Conservation (phyloP, 2,888 invertebrate genomes). For the Pandemis heparana region DNA sequence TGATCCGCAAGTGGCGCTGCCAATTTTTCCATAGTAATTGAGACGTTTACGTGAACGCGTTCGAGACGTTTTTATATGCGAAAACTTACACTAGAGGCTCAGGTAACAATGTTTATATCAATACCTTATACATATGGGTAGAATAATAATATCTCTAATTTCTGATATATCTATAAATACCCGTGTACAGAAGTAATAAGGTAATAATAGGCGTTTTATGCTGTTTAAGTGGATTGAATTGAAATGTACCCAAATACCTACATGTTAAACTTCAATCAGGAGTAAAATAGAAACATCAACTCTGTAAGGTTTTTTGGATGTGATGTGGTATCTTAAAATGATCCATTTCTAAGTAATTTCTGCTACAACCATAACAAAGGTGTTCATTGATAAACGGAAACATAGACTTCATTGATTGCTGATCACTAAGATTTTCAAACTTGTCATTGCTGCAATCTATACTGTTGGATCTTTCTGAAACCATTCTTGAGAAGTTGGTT, state of each 20-base stretch:
- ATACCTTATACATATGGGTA: too few species aligned
- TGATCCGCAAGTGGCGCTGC: too few species aligned
- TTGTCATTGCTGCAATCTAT: slow-evolving; percentile 42
- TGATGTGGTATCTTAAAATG: slow-evolving; percentile 49
- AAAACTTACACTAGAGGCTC: too few species aligned
- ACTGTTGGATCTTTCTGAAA: slow-evolving; percentile 57
- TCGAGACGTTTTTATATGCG: too few species aligned
- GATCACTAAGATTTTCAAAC: slow-evolving; percentile 39
- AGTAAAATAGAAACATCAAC: slow-evolving; percentile 20
- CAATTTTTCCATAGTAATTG: too few species aligned
- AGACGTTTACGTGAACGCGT: too few species aligned
- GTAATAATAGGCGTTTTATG: too few species aligned
- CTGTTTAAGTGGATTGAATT: too few species aligned
- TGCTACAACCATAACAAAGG: slow-evolving; percentile 76
- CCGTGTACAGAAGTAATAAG: too few species aligned
- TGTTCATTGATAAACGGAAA: slow-evolving; percentile 66
- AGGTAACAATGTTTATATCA: too few species aligned
- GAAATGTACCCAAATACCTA: neutral
- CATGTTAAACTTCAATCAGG: neutral
- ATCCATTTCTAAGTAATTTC: slow-evolving; percentile 66
- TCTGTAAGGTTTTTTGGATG: slow-evolving; percentile 45
- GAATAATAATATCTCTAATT: too few species aligned
- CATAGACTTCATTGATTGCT: slow-evolving; percentile 52
- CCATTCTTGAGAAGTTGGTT: slow-evolving; percentile 85
- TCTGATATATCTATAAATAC: too few species aligned